Evolutionary conservation across 2,888 invertebrate genomes (phyloP), one percentile per base, ranked within the genome.

Genomic region (Trissonchulus latispiculum): DNA sequence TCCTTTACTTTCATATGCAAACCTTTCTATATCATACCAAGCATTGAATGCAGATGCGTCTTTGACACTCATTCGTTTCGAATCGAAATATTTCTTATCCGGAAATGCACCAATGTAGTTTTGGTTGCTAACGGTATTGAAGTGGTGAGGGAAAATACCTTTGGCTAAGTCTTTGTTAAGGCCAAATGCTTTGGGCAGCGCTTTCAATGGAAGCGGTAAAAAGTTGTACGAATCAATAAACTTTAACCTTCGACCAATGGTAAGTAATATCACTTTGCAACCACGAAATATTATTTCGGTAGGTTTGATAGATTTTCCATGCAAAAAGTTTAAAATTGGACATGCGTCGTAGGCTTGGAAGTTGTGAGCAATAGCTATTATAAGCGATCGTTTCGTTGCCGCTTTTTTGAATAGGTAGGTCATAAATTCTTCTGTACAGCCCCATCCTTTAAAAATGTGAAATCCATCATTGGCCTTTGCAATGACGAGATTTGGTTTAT

Each of bases 281-380:
- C 74, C 73, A 29, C 48, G 36, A 29, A 36, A 32, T 2, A 74
- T 66, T 1, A 64, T 48, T 23, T 48, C 31, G n/a, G 23, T 1
- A 2, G 72, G 72, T 29, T 62, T 70, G 15, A n/a, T n/a, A 29
- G 23, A 37, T 36, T 74, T 61, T 18, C 66, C 48, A 48, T 48
- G 23, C 48, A 48, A 48, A 48, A 15, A 48, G 8, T 48, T 48
- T 48, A 48, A 48, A 48, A 48, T 48, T 15, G 48, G 48, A 8
- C 48, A 48, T 0, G 18, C 32, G 71, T 76, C 76, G 31, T 76
- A 76, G 1, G 61, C 36, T 33, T 36, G 69, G 0, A 64, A 1
- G 33, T 76, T 75, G 36, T 76, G 76, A 0, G 76, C 76, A 2
- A 76, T 36, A 15, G 32, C 68, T 33, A 35, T 67, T 8, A 48